Evolutionary conservation across 2,888 invertebrate genomes (phyloP), one percentile per base, ranked within the genome.

Genomic region (Sarcophaga rosellei): DNA sequence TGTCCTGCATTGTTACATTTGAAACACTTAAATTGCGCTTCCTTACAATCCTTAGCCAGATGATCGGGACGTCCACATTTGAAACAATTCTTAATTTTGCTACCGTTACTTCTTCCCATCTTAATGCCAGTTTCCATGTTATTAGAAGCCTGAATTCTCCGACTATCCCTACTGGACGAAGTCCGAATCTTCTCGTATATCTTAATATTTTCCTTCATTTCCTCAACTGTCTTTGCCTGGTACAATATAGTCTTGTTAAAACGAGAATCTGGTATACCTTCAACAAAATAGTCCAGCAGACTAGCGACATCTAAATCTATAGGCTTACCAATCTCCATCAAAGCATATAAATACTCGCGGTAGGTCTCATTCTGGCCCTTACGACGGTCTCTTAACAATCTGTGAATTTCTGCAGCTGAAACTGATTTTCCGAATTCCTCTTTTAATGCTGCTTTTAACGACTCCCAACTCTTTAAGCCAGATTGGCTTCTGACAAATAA

Each of bases 201-300:
- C 5, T 72, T 65, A 17, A 86, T 69, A 2, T 84, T 70, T 10
- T 84, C 77, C 75, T 88, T 86, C 25, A 88, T 57, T 6, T 86
- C 80, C 1, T 21, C 69, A 23, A 86, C 44, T n/a, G 85, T 75
- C 47, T 23, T 79, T 20, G 87, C 77, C 25, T 86, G 82, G 63
- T 79, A 82, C 3, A 86, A 62, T 17, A 78, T 47, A 17, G 47
- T 61, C 53, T 86, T 86, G 53, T 79, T 84, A 3, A 68, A 77
- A 21, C 74, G 62, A 6, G 81, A 68, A 47, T 86, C n/a, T 80
- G 1, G 86, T 15, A 86, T 81, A 15, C 82, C 81, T 20, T 84
- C 83, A 17, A 77, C 45, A 63, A 86, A 86, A 74, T 86, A 86
- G 62, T 80, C 84, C n/a, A 84, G 72, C 2, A 87, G 44, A 35